Evolutionary conservation across 2,797 vertebrate species (phyloP).

Genomic region (Triplophysa bombifrons): DNA sequence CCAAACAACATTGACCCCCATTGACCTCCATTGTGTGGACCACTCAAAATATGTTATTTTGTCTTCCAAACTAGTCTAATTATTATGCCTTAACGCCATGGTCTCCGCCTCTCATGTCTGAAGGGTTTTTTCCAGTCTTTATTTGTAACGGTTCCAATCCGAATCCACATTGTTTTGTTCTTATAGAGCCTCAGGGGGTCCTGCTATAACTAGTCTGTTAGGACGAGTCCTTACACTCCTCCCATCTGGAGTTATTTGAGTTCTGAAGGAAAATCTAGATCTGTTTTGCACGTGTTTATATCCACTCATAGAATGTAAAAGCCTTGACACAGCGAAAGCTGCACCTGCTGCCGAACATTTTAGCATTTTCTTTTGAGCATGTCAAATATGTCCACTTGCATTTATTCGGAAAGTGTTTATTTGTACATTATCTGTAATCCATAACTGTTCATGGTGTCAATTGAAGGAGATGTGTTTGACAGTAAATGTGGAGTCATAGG

Average conservation of each 20-base stretch:
- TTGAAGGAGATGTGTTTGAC: too few relatives aligned
- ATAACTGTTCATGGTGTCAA: too few relatives aligned
- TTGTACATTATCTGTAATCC: too few relatives aligned
- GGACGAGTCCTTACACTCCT: conserved; percentile 13
- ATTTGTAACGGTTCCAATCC: conserved; percentile 12
- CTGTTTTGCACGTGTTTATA: not conserved
- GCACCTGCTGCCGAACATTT: too few relatives aligned
- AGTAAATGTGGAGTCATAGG: too few relatives aligned
- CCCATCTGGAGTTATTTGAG: conserved; percentile 21
- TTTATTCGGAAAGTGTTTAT: too few relatives aligned
- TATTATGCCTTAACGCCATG: conserved; percentile 41
- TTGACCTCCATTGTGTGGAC: too few relatives aligned
- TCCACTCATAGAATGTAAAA: not conserved
- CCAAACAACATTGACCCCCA: too few relatives aligned
- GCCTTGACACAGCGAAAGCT: too few relatives aligned
- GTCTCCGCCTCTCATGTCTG: conserved; percentile 19
- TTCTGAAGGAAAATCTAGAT: conserved; percentile 1
- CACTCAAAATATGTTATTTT: too few relatives aligned
- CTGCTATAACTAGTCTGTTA: conserved; percentile 41
- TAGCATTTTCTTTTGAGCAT: not conserved
- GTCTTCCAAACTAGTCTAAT: not conserved
- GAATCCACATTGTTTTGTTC: conserved; percentile 44
- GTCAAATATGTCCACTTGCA: too few relatives aligned
- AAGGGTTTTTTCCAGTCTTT: conserved; percentile 24
- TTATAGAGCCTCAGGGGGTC: conserved; percentile 9